Base-by-base conservation (phyloP, 2,113 vertebrate species). In the Podarcis muralis region DNA sequence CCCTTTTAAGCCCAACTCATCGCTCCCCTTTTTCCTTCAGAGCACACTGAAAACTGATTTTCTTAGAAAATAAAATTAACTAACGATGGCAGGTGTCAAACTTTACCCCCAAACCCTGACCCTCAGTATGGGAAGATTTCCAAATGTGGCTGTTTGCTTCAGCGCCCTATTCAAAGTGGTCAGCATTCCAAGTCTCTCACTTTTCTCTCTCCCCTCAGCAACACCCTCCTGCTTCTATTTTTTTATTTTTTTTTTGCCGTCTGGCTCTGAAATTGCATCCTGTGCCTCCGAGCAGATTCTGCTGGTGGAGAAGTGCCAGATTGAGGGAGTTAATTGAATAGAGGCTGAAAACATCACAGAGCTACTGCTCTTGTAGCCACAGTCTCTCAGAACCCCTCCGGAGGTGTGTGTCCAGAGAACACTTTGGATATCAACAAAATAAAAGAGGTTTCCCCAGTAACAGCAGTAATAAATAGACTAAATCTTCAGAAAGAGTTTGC, bases 391-490 rank as follows among this genome's bases (percentile, higher is more conserved):
- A 48, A 88, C 6, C 25, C 91, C 86, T 85, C 89, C 89, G 18
- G 75, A 78, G 85, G 74, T 86, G 37, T 68, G 74, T 90, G 92
- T 90, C 88, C 86, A 91, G 27, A 89, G 87, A 92, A 81, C 35
- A 66, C 91, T 87, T 76, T 62, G 91, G 62, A 88, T 91, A 75
- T 92, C 87, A 43, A 68, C 62, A 79, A 48, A 87, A 71, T 90
- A 25, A 43, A 89, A 71, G 80, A 91, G 83, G 78, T 87, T 90
- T 89, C 81, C 3, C 0, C 2, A 35, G 3, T 12, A 92, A 91
- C 40, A n/a, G 48, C 89, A 92, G 87, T 94, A 93, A 95, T 93
- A 92, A 95, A 95, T 94, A 92, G 76, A 86, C 91, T 93, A 94
- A 94, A 92, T 93, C 91, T 95, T 94, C 89, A 86, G 81, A 23